Evolutionary conservation across 2,888 invertebrate species (phyloP).

Genomic region (Drosophila glabriapex): DNA sequence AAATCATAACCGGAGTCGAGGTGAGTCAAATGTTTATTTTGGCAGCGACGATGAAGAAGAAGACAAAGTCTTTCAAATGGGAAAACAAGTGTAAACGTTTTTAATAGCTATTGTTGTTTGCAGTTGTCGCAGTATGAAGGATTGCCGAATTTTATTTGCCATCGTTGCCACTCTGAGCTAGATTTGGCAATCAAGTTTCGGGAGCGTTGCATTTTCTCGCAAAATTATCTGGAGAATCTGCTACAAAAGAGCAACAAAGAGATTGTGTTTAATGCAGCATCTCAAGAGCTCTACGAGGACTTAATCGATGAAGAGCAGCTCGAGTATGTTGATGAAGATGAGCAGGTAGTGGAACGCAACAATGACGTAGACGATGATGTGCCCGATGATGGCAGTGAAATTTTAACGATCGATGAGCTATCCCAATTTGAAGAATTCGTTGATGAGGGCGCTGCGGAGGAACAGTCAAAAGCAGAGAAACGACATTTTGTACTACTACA

Average conservation of each 20-base stretch:
- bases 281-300: constrained; percentile 50
- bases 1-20: constrained; percentile 65
- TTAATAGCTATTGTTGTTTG: neutral
- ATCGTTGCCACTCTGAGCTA: constrained; percentile 63
- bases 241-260: constrained; percentile 19
- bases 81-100: neutral
- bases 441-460: neutral
- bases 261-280: neutral
- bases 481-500: constrained; percentile 33
- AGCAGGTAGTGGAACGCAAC: neutral
- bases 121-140: constrained; percentile 42
- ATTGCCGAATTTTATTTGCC: constrained; percentile 59
- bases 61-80: neutral
- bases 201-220: constrained; percentile 70
- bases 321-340: constrained; percentile 19
- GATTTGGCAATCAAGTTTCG: constrained; percentile 70
- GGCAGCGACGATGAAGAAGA: no score
- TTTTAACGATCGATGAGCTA: neutral
- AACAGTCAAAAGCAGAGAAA: constrained; percentile 18
- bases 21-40: constrained; percentile 29
- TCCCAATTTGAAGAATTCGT: neutral
- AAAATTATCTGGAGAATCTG: constrained; percentile 58
- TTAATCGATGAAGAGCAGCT: constrained; percentile 58
- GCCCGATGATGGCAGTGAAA: neutral
- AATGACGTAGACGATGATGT: neutral